phyloP scores from a whole-genome alignment of 2,113 vertebrate species.

The Catagonus wagneri region DNA sequence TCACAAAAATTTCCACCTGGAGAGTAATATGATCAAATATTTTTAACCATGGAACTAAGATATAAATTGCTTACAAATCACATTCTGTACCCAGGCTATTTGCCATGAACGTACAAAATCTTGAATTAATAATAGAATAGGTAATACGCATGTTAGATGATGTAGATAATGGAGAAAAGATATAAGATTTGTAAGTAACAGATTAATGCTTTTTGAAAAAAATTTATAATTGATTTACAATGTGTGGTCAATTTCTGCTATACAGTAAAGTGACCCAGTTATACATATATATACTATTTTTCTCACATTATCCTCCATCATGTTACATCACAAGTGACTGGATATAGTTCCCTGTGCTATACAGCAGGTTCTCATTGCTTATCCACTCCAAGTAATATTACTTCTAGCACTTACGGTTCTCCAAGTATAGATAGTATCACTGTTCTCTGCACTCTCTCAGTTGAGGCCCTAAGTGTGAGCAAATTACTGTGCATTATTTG shows the following conservation, averaged over 20 bases:
- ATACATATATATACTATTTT: too few relatives aligned
- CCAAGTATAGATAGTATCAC: neutral
- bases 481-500: neutral
- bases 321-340: too few relatives aligned
- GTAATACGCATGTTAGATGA: neutral
- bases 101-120: neutral
- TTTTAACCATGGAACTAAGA: constrained; percentile 10
- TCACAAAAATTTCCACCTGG: neutral
- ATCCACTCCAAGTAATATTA: neutral
- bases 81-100: neutral
- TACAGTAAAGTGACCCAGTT: too few relatives aligned
- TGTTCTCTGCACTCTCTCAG: neutral
- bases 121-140: neutral
- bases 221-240: too few relatives aligned
- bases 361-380: too few relatives aligned
- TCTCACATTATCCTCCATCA: too few relatives aligned
- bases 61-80: neutral
- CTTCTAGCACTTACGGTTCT: neutral
- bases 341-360: too few relatives aligned
- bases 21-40: neutral
- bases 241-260: too few relatives aligned
- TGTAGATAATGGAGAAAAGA: neutral
- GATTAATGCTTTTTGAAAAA: too few relatives aligned
- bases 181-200: neutral
- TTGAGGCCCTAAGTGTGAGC: neutral